Conservation (phyloP, 2,797 vertebrate genomes). For the Darevskia mixta region DNA sequence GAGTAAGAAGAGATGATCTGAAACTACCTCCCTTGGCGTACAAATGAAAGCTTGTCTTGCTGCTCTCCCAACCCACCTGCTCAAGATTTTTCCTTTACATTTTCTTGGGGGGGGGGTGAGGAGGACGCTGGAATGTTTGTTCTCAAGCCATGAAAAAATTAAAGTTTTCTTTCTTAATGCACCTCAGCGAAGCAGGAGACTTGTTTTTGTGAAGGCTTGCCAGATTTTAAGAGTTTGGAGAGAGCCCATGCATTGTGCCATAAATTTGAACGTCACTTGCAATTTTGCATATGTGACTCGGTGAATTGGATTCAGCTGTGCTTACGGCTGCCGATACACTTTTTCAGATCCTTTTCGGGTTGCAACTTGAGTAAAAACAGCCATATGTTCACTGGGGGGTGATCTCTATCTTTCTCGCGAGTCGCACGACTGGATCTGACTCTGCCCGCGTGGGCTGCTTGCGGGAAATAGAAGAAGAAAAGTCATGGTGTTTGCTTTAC, state of each 20-base stretch:
- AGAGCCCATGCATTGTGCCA: slow-evolving; percentile 20
- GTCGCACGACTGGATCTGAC: slow-evolving; percentile 32
- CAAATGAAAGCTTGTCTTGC: background rate
- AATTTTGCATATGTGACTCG: slow-evolving; percentile 43
- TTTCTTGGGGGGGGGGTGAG: background rate
- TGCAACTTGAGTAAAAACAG: background rate
- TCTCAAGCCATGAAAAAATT: background rate
- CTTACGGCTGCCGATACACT: background rate
- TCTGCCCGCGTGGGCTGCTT: background rate
- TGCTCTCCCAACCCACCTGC: background rate
- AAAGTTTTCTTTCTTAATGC: background rate
- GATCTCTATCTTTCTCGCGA: slow-evolving; percentile 24
- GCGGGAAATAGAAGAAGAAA: slow-evolving; percentile 28
- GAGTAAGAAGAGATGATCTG: background rate
- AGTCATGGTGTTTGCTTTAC: background rate
- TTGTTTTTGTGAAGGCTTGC: slow-evolving; percentile 41
- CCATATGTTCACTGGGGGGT: slow-evolving; percentile 16
- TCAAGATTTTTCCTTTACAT: background rate
- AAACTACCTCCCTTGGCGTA: background rate
- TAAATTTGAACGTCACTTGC: slow-evolving; percentile 34
- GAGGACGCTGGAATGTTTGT: slow-evolving; percentile 12
- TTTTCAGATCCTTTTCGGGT: slow-evolving; percentile 26
- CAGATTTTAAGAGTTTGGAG: slow-evolving; percentile 24
- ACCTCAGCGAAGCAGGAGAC: background rate
- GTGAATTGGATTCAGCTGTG: slow-evolving; percentile 53